A percentile compares a stretch with the other conserved stretches of the same genome.
phyloP scores from a whole-genome alignment of 2,113 vertebrate species.

The Pelusios castaneus region DNA sequence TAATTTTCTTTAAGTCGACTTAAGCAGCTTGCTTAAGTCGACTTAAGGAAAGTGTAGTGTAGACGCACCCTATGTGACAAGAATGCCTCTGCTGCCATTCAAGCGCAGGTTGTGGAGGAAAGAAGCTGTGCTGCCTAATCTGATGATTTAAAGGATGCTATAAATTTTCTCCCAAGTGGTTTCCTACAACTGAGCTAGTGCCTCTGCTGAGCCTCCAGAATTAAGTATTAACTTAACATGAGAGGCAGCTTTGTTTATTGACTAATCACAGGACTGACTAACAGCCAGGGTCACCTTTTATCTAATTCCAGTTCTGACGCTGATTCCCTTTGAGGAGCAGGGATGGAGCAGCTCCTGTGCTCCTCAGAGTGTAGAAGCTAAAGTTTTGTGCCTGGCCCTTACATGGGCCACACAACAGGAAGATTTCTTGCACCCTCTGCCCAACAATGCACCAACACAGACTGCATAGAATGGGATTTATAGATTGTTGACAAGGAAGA shows the following conservation, averaged over 20 bases:
- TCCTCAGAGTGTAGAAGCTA: background rate
- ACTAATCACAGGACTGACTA: background rate
- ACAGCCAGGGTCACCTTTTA: background rate
- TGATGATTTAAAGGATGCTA: background rate
- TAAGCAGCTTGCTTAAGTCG: too few species aligned
- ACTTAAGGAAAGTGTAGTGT: too few species aligned
- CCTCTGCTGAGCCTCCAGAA: fast-evolving
- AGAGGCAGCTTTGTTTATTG: fast-evolving
- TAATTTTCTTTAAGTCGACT: too few species aligned
- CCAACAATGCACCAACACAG: background rate
- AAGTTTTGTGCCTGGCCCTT: background rate
- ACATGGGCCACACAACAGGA: fast-evolving
- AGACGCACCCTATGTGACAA: too few species aligned
- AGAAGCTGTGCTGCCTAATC: background rate
- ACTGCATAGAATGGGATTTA: fast-evolving
- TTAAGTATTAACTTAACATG: fast-evolving
- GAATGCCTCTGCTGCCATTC: background rate
- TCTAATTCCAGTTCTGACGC: background rate
- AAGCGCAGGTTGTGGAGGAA: background rate
- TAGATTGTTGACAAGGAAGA: fast-evolving
- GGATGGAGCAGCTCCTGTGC: background rate
- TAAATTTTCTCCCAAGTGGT: background rate
- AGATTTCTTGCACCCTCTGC: fast-evolving
- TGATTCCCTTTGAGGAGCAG: background rate
- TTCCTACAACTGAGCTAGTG: background rate